These are phyloP conservation scores for Stenodema calcarata DNA, from an alignment of 2,888 invertebrate species.

Conservation along the genomic window DNA sequence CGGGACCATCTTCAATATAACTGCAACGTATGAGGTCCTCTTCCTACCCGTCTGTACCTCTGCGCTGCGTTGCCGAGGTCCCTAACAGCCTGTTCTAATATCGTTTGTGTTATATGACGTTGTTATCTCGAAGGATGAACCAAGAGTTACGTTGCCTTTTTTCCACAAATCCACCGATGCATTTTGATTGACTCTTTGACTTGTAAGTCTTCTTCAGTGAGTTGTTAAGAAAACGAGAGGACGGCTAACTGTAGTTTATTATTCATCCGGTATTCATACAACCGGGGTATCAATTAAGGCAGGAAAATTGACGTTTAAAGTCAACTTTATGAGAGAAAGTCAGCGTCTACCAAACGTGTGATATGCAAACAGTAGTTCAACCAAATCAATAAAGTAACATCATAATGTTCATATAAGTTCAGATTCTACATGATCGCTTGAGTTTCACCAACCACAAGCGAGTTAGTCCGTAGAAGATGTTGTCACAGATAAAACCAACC, in stretches of 20 bases:
- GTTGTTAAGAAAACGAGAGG: background rate
- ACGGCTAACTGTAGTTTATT: background rate
- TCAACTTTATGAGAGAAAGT: background rate
- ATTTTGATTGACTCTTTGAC: slow-evolving; percentile 3
- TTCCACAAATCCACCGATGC: background rate
- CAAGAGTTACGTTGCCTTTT: background rate
- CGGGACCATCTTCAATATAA: slow-evolving; percentile 36
- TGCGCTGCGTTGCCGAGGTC: background rate
- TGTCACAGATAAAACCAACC: no score
- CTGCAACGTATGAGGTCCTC: slow-evolving; percentile 31
- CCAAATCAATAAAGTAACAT: no score
- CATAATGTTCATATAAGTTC: no score
- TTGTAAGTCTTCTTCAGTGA: background rate
- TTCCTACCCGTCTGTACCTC: background rate
- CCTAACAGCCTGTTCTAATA: slow-evolving; percentile 22
- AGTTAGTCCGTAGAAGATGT: no score
- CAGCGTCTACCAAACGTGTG: background rate
- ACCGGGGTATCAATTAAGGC: background rate
- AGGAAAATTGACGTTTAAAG: background rate
- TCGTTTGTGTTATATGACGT: slow-evolving; percentile 18
- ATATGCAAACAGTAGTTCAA: no score
- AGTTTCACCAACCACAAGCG: no score
- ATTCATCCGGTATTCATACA: background rate
- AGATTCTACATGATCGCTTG: no score
- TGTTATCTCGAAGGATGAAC: background rate